Base-by-base conservation (phyloP, 1,140 invertebrate species). In the Cyclargus thomasi region DNA sequence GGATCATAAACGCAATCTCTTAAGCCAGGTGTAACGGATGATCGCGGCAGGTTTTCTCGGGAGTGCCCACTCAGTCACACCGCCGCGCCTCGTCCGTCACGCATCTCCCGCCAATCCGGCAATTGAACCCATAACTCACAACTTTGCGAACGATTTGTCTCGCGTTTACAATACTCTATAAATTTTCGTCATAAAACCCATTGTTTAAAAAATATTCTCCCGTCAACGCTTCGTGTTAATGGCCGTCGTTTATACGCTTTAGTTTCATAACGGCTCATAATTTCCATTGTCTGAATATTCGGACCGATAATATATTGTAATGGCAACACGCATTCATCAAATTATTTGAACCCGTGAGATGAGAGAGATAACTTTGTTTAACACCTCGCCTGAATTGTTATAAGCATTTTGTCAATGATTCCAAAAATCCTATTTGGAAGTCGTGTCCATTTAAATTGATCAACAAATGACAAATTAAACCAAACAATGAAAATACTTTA, bases 81-180 rank as follows among this genome's bases (percentile, higher is more conserved):
- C 63, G 68, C 65, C 65, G n/a, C 63, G 65, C 47, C 55, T 62
- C 71, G 68, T 73, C 64, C 66, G 68, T 73, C 71, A 73, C 70
- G 70, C 18, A 64, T 65, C 64, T 23, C 67, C 57, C 65, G 67
- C 66, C 67, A 67, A 62, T 64, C 53, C 36, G 53, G 69, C 64
- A 73, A 73, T 70, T 53, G 72, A 70, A 69, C 10, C 55, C 64
- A 73, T 73, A 39, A 73, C 62, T 73, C 72, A 68, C 67, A 59
- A 65, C 67, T 62, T 68, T 65, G 59, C 47, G 63, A 67, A 39
- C 72, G 67, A 73, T 73, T 73, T 73, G 67, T 73, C 67, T 69
- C 22, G 63, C 69, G 59, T 72, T 72, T 72, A 72, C 68, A 69
- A 72, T 72, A 72, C 65, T 64, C 67, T 64, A 62, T 69, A 65